A percentile compares a stretch with the other conserved stretches of the same genome.
Evolutionary conservation across 2,797 vertebrate genomes (phyloP).

Genomic region (Manis crassicaudata): DNA sequence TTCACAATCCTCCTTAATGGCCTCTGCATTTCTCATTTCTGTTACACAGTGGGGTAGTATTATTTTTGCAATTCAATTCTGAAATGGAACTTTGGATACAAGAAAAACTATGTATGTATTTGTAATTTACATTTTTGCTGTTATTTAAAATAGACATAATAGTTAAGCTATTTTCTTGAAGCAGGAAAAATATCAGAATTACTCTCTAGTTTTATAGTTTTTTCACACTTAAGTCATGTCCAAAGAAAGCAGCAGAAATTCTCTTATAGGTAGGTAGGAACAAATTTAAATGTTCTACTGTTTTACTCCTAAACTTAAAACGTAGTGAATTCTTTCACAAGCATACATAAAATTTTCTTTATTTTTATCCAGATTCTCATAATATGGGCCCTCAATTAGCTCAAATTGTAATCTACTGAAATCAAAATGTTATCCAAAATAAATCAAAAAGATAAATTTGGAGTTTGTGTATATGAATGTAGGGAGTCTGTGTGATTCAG

Average conservation of each 20-base stretch:
- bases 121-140: constrained; percentile 53
- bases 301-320: not conserved
- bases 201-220: not conserved
- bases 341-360: not conserved
- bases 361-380: not conserved
- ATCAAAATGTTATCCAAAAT: not conserved
- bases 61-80: constrained; percentile 56
- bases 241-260: not conserved
- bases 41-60: constrained; percentile 14
- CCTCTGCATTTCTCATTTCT: constrained; percentile 65
- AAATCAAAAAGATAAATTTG: not conserved
- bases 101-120: not conserved
- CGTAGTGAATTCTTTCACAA: not conserved
- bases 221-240: not conserved
- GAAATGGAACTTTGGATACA: constrained; percentile 20
- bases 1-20: constrained; percentile 32
- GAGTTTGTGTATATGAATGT: not conserved
- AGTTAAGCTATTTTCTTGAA: constrained; percentile 36
- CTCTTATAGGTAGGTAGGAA: not conserved
- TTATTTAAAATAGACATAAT: constrained; percentile 47
- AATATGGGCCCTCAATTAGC: not conserved
- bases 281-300: not conserved
- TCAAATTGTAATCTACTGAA: not conserved
- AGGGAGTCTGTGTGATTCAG: not conserved
- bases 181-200: not conserved